Percentiles rank a stretch among this genome's conserved stretches.
phyloP scores from a whole-genome alignment of 2,797 vertebrate species.

The Pogonophryne albipinna region DNA sequence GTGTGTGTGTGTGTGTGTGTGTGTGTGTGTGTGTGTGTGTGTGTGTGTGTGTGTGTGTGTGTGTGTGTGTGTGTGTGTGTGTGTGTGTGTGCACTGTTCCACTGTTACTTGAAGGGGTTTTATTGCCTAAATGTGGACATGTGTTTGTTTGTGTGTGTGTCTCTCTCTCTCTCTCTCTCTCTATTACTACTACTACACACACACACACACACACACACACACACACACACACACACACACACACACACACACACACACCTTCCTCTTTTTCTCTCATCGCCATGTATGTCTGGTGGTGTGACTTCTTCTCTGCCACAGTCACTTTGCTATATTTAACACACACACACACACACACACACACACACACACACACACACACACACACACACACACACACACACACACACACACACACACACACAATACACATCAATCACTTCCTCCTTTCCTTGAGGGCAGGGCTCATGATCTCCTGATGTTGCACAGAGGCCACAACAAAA shows the following conservation, averaged over 20 bases:
- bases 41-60: too few relatives aligned
- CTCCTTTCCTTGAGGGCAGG: too few relatives aligned
- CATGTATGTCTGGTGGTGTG: conserved; percentile 7
- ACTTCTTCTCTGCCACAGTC: conserved; percentile 30
- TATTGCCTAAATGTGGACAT: neutral
- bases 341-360: neutral
- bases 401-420: neutral
- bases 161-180: too few relatives aligned
- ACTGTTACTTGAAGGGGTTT: conserved; percentile 24
- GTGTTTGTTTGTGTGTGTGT: neutral
- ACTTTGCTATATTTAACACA: too few relatives aligned
- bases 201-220: neutral
- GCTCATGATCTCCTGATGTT: too few relatives aligned
- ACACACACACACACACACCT: neutral
- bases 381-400: neutral
- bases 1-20: too few relatives aligned
- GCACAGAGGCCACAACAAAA: too few relatives aligned
- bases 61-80: too few relatives aligned
- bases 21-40: too few relatives aligned
- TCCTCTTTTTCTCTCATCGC: conserved; percentile 34
- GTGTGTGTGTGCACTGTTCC: neutral
- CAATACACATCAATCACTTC: too few relatives aligned
- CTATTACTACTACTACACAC: too few relatives aligned
- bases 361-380: too few relatives aligned
- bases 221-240: neutral